phyloP scores from a whole-genome alignment of 2,113 vertebrate species.

The Phycodurus eques region DNA sequence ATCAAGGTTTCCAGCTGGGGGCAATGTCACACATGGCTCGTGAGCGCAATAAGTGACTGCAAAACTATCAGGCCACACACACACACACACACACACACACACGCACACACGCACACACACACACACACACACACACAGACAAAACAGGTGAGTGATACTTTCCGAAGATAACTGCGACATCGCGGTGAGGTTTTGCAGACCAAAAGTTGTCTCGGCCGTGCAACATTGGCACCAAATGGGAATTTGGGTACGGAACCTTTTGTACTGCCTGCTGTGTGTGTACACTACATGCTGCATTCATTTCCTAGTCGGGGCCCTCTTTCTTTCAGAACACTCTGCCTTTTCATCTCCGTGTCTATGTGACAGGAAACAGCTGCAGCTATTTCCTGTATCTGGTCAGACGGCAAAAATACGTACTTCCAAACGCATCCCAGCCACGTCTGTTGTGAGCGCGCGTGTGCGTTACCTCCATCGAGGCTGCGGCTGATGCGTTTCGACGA shows the following conservation, averaged over 20 bases:
- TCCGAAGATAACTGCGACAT: background rate
- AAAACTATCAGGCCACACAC: conserved; percentile 7
- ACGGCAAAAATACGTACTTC: conserved; percentile 21
- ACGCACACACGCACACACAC: too few relatives aligned
- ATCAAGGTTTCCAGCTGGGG: conserved; percentile 43
- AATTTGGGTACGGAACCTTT: background rate
- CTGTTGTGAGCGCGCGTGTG: background rate
- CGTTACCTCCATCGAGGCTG: conserved; percentile 68
- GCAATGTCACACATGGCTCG: conserved; percentile 4
- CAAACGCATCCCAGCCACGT: conserved; percentile 10
- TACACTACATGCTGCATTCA: background rate
- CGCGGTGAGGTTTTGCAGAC: background rate
- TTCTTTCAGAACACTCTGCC: conserved; percentile 12
- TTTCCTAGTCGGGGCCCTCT: conserved; percentile 8
- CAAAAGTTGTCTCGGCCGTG: background rate
- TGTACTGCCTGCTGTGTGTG: background rate
- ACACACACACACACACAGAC: background rate
- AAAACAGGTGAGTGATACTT: background rate
- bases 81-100: too few relatives aligned
- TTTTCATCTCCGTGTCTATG: conserved; percentile 18
- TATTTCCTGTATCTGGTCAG: conserved; percentile 70
- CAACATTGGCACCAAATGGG: background rate
- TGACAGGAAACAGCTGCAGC: conserved; percentile 69
- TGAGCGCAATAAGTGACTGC: background rate
- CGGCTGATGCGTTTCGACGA: conserved; percentile 68